A percentile compares a stretch with the other conserved stretches of the same genome.
phyloP scores from a whole-genome alignment of 2,797 vertebrate species.

The Decapterus maruadsi region DNA sequence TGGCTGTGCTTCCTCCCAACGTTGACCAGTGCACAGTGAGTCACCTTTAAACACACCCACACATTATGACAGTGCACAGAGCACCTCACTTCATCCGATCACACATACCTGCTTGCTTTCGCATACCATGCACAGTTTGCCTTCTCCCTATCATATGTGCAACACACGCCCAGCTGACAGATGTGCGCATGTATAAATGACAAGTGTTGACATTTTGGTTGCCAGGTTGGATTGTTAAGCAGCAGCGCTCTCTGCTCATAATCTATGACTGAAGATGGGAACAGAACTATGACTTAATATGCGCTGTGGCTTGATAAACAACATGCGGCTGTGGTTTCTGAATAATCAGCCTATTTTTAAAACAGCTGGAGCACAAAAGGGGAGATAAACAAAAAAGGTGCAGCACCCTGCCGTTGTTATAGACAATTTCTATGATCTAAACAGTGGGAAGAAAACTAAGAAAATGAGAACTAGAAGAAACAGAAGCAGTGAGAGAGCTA shows the following conservation, averaged over 20 bases:
- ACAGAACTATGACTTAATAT: slow-evolving; percentile 26
- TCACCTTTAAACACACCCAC: slow-evolving; percentile 41
- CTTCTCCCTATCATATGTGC: neutral
- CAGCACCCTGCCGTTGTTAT: slow-evolving; percentile 6
- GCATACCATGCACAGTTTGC: slow-evolving; percentile 6
- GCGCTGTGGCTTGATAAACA: slow-evolving; percentile 23
- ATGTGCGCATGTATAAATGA: slow-evolving; percentile 19
- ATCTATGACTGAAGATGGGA: slow-evolving; percentile 2
- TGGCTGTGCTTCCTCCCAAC: slow-evolving; percentile 50
- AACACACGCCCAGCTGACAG: slow-evolving; percentile 17
- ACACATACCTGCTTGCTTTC: slow-evolving; percentile 28
- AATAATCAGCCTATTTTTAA: slow-evolving; percentile 58
- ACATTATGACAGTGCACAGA: neutral
- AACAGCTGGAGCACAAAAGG: slow-evolving; percentile 21
- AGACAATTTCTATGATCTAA: slow-evolving; percentile 15
- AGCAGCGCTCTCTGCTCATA: neutral
- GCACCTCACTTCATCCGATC: slow-evolving; percentile 28
- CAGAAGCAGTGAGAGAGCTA: slow-evolving; percentile 3
- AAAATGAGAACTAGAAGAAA: slow-evolving; percentile 2
- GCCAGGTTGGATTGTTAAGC: slow-evolving; percentile 22
- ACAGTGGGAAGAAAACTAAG: neutral
- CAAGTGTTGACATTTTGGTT: slow-evolving; percentile 11
- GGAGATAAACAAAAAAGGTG: slow-evolving; percentile 13
- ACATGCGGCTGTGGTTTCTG: slow-evolving; percentile 21
- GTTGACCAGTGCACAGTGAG: slow-evolving; percentile 37